Percentiles rank a stretch among this genome's conserved stretches.
Evolutionary conservation across 23 tunicate species (phyloP).

Genomic region (Ascidia mentula): DNA sequence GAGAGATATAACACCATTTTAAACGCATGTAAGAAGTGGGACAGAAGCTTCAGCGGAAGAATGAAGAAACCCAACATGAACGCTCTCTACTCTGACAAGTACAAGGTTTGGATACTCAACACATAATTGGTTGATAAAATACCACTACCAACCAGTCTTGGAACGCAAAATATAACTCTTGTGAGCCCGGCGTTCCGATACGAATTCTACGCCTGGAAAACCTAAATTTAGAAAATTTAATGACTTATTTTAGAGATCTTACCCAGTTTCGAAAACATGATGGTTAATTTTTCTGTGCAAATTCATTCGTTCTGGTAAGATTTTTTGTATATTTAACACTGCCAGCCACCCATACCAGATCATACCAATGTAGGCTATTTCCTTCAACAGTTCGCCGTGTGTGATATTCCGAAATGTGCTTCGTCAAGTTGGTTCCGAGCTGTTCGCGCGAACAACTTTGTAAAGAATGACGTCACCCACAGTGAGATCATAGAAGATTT

Average conservation of each 20-base stretch:
- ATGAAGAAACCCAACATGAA: not conserved
- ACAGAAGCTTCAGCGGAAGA: not conserved
- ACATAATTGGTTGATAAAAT: not conserved
- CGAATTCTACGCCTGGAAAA: no score
- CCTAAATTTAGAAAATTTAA: no score
- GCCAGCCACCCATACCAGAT: no score
- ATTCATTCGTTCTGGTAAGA: no score
- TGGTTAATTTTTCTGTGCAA: no score
- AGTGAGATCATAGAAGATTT: not conserved
- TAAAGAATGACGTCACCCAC: not conserved
- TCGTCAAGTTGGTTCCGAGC: not conserved
- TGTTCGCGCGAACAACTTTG: not conserved
- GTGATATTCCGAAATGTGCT: not conserved
- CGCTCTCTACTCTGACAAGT: not conserved
- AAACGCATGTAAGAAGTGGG: not conserved
- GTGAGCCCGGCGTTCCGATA: no score
- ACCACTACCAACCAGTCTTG: no score
- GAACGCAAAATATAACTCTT: no score
- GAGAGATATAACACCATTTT: not conserved
- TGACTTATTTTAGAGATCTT: no score
- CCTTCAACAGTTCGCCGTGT: slow-evolving; percentile 13
- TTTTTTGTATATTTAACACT: no score
- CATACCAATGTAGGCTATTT: no score
- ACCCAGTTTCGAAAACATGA: no score
- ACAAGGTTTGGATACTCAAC: not conserved